A percentile compares a stretch with the other conserved stretches of the same genome.
These are phyloP conservation scores for Gymnoscelis rufifasciata DNA, from an alignment of 2,888 invertebrate species.

Conservation along the genomic window DNA sequence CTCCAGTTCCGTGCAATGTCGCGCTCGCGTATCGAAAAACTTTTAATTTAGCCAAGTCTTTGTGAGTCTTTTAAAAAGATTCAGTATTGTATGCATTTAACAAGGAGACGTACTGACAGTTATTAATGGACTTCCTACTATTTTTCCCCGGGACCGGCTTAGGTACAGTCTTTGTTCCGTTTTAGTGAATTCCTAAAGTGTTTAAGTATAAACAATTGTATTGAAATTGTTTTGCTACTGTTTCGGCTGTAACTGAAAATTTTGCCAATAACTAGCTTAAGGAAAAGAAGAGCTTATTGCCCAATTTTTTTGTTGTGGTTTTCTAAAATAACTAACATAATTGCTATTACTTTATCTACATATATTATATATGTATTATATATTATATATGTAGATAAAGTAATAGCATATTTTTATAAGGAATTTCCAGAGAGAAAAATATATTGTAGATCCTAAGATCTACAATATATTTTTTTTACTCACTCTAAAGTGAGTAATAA, in stretches of 20 bases:
- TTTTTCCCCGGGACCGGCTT: constrained; percentile 76
- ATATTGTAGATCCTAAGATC: too few relatives aligned
- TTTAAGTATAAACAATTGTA: constrained; percentile 21
- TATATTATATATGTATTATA: too few relatives aligned
- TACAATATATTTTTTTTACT: too few relatives aligned
- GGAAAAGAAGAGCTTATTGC: too few relatives aligned
- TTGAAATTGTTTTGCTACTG: constrained; percentile 1
- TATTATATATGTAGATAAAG: too few relatives aligned
- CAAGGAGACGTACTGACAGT: constrained; percentile 73
- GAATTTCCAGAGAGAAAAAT: too few relatives aligned
- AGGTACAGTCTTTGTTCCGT: constrained; percentile 67
- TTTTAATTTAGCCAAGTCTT: constrained; percentile 79
- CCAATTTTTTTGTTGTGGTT: too few relatives aligned
- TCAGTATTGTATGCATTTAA: constrained; percentile 79
- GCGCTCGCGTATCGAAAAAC: constrained; percentile 75
- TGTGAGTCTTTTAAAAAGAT: constrained; percentile 77
- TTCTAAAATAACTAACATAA: too few relatives aligned
- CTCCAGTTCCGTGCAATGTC: constrained; percentile 73
- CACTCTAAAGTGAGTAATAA: too few relatives aligned
- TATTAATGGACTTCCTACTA: constrained; percentile 76
- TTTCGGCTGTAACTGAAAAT: neutral
- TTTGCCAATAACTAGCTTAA: too few relatives aligned
- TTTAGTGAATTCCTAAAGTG: constrained; percentile 32
- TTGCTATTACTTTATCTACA: too few relatives aligned
- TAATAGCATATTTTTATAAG: too few relatives aligned